Evolutionary conservation across 2,888 invertebrate species (phyloP).

Genomic region (Agrotis ipsilon): DNA sequence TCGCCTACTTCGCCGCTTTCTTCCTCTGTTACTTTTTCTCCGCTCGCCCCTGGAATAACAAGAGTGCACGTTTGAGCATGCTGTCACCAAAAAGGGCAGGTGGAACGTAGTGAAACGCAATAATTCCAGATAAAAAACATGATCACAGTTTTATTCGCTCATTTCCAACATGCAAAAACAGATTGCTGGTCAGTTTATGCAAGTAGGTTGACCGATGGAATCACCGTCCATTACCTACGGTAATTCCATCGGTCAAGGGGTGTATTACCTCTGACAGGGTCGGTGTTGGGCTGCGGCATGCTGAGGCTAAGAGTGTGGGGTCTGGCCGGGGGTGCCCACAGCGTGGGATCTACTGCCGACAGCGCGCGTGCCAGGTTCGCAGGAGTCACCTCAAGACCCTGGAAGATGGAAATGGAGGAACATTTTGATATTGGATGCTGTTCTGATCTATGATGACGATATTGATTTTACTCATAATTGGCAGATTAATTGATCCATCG

Average conservation of each 20-base stretch:
- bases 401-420: slow-evolving; percentile 55
- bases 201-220: not conserved
- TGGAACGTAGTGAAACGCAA: not conserved
- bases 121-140: not conserved
- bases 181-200: not conserved
- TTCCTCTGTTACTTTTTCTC: slow-evolving; percentile 84
- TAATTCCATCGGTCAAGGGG: not conserved
- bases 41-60: slow-evolving; percentile 76
- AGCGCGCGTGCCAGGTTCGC: slow-evolving; percentile 92
- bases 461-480: no score
- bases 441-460: no score
- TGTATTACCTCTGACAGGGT: slow-evolving; percentile 77
- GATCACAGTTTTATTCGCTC: not conserved
- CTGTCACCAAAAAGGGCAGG: not conserved
- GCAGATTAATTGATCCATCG: no score
- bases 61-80: not conserved
- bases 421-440: not conserved
- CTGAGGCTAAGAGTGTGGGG: slow-evolving; percentile 94
- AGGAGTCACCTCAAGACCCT: slow-evolving; percentile 92
- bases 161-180: no score
- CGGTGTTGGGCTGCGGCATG: slow-evolving; percentile 90
- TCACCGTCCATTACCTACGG: not conserved
- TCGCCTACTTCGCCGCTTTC: slow-evolving; percentile 91
- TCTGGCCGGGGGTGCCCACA: slow-evolving; percentile 93
- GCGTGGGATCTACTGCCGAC: slow-evolving; percentile 92